A percentile compares a stretch with the other conserved stretches of the same genome.
Evolutionary conservation across 2,113 vertebrate species (phyloP).

Genomic region (Tricholaema leucomelas): DNA sequence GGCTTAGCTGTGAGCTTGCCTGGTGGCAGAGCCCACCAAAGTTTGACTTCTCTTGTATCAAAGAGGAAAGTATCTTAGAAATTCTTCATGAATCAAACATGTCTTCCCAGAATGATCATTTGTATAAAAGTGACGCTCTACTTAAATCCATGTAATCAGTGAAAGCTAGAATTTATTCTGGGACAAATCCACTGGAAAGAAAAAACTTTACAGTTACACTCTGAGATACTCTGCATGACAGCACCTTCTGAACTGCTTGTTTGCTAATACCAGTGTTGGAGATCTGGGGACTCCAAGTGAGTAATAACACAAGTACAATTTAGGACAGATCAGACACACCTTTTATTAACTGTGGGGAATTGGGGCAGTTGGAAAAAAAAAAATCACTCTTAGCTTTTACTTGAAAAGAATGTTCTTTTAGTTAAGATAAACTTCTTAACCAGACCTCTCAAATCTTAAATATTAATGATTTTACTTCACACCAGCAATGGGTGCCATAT

Average conservation of each 20-base stretch:
- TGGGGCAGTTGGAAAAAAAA: background rate
- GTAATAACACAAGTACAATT: background rate
- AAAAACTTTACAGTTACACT: background rate
- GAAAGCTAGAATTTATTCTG: background rate
- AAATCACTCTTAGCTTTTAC: background rate
- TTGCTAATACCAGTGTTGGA: background rate
- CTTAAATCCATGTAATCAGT: background rate
- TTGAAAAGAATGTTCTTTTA: background rate
- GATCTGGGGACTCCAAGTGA: background rate
- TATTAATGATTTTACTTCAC: background rate
- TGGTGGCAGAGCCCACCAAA: background rate
- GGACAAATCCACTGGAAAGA: background rate
- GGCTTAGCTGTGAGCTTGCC: background rate
- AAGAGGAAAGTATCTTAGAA: background rate
- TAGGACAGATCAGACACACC: background rate
- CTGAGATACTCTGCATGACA: background rate
- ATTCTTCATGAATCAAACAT: background rate
- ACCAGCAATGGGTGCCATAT: background rate
- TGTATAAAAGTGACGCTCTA: background rate
- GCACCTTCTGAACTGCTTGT: background rate
- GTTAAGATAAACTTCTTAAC: background rate
- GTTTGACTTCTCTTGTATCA: background rate
- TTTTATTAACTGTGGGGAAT: background rate
- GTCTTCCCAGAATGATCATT: background rate
- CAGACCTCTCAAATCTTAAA: background rate